A percentile compares a stretch with the other conserved stretches of the same genome.
phyloP scores from a whole-genome alignment of 2,888 invertebrate genomes.

The Phorcus lineatus region DNA sequence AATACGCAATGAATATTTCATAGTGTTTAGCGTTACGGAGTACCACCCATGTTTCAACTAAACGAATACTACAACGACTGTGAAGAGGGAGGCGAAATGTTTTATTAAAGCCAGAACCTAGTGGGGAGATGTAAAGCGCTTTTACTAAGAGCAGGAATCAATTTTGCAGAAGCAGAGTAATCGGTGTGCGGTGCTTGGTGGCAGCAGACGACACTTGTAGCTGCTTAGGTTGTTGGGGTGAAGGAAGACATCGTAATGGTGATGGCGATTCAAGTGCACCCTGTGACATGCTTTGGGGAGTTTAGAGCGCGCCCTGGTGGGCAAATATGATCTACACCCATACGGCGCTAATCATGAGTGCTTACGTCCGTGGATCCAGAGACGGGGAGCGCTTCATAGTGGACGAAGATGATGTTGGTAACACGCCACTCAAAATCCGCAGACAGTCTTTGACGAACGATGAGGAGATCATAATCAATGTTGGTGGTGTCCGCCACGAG shows the following conservation, averaged over 20 bases:
- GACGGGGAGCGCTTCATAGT: not conserved
- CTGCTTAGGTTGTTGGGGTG: not conserved
- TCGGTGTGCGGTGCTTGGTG: not conserved
- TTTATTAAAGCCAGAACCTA: slow-evolving; percentile 3
- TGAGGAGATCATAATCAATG: slow-evolving; percentile 69
- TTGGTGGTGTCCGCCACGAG: slow-evolving; percentile 74
- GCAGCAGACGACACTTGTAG: slow-evolving; percentile 3
- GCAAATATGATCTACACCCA: slow-evolving; percentile 15
- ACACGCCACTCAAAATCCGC: slow-evolving; percentile 26
- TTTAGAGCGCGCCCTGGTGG: not conserved
- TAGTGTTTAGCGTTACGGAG: not conserved
- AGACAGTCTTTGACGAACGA: slow-evolving; percentile 32
- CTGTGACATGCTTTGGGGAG: not conserved
- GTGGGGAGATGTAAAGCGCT: no score
- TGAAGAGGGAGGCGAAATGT: not conserved
- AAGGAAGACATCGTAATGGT: not conserved
- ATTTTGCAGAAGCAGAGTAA: no score
- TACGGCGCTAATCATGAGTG: slow-evolving; percentile 23
- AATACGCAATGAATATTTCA: slow-evolving; percentile 13
- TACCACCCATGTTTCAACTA: not conserved
- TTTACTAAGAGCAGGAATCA: no score
- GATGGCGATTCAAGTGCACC: not conserved
- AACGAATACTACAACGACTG: not conserved
- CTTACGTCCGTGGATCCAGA: not conserved
- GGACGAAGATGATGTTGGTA: slow-evolving; percentile 25